Evolutionary conservation across 2,797 vertebrate genomes (phyloP).

Genomic region (Chelonia mydas): DNA sequence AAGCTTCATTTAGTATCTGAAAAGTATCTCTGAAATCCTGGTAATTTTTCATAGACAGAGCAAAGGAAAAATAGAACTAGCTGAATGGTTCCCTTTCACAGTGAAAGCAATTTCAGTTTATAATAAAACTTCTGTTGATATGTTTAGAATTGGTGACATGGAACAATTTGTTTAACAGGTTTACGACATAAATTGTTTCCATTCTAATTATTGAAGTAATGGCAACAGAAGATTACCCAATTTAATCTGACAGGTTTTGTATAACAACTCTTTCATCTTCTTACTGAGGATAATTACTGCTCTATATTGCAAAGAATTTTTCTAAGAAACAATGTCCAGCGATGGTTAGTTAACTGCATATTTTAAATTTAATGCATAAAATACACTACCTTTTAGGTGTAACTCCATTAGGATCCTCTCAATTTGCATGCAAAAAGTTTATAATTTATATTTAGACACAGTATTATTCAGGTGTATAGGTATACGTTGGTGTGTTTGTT

Average conservation of each 20-base stretch:
- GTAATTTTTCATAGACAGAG: neutral
- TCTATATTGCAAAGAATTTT: too few relatives aligned
- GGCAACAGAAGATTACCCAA: neutral
- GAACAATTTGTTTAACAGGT: neutral
- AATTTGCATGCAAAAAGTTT: too few relatives aligned
- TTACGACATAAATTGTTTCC: neutral
- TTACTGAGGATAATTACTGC: neutral
- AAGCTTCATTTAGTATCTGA: neutral
- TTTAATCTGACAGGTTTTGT: neutral
- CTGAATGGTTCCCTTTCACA: neutral
- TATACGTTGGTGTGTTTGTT: too few relatives aligned
- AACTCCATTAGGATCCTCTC: too few relatives aligned
- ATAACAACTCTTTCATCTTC: neutral
- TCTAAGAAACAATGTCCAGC: too few relatives aligned
- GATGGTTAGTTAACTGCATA: too few relatives aligned
- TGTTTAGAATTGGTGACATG: constrained; percentile 18
- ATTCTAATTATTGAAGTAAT: neutral
- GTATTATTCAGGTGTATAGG: too few relatives aligned
- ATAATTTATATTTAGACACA: too few relatives aligned
- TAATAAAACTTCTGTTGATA: neutral
- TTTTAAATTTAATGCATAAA: too few relatives aligned
- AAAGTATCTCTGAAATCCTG: neutral
- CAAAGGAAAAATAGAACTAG: neutral
- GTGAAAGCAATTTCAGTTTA: neutral
- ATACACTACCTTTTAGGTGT: too few relatives aligned